Percentiles rank a stretch among this genome's conserved stretches.
Evolutionary conservation across 2,113 vertebrate species (phyloP).

Genomic region (Nibea albiflora): DNA sequence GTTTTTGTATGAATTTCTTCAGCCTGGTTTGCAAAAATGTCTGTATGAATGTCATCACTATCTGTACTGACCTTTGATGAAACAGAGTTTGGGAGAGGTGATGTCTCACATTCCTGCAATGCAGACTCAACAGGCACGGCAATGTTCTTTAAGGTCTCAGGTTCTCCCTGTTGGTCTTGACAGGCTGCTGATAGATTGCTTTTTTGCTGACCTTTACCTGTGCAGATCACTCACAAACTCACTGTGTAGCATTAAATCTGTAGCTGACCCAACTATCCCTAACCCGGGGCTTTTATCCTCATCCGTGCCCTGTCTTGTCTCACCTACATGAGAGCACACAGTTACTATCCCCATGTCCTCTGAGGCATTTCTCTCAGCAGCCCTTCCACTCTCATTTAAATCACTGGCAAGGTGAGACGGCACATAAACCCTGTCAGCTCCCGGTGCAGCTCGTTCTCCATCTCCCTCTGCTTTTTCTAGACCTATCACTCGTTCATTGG

Average conservation of each 20-base stretch:
- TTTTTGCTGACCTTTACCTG: conserved; percentile 55
- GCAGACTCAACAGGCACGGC: conserved; percentile 38
- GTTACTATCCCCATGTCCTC: conserved; percentile 18
- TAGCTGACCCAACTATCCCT: conserved; percentile 1
- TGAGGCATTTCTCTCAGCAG: conserved; percentile 30
- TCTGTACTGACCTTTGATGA: conserved; percentile 51
- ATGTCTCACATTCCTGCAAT: conserved; percentile 56
- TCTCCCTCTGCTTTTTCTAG: conserved; percentile 21
- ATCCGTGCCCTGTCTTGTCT: conserved; percentile 26
- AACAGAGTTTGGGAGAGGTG: conserved; percentile 32
- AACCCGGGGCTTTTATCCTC: conserved; percentile 30
- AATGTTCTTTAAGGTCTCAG: conserved; percentile 34
- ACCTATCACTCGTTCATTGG: conserved; percentile 17
- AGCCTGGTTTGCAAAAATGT: conserved; percentile 36
- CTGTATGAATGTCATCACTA: conserved; percentile 38
- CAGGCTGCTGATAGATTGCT: conserved; percentile 42
- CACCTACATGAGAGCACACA: conserved; percentile 13
- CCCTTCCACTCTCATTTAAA: conserved; percentile 39
- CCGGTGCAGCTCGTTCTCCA: conserved; percentile 10
- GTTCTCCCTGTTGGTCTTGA: conserved; percentile 51
- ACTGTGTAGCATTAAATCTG: conserved; percentile 34
- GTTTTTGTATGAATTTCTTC: conserved; percentile 41
- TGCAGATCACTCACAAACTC: conserved; percentile 13
- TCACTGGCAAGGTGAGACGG: conserved; percentile 18
- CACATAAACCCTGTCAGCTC: conserved; percentile 18